Evolutionary conservation across 2,888 invertebrate species (phyloP).

Genomic region (Actias luna): DNA sequence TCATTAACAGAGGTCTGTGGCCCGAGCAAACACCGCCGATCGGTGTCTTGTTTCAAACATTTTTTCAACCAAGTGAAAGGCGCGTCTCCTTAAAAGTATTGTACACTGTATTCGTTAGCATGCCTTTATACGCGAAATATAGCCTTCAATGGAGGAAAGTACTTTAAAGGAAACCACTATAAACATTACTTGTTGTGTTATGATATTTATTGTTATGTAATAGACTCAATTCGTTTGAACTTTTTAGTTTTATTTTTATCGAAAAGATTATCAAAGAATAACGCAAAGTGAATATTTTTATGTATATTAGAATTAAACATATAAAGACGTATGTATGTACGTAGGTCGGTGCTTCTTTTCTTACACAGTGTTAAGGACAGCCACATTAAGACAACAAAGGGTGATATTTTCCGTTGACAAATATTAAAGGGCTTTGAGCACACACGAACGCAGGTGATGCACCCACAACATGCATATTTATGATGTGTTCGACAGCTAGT

Average conservation of each 20-base stretch:
- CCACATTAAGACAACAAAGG: conserved; percentile 67
- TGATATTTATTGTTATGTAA: neutral
- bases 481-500: conserved; percentile 70
- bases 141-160: conserved; percentile 52
- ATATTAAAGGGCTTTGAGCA: conserved; percentile 66
- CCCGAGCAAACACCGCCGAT: conserved; percentile 61
- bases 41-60: conserved; percentile 71
- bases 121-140: conserved; percentile 53
- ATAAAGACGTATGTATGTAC: neutral
- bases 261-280: neutral
- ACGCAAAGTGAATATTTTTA: too few relatives aligned
- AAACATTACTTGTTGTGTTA: conserved; percentile 10
- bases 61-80: conserved; percentile 71
- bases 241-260: too few relatives aligned
- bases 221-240: neutral
- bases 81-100: conserved; percentile 73
- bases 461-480: conserved; percentile 75
- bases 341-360: neutral
- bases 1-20: conserved; percentile 64
- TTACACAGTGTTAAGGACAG: conserved; percentile 46
- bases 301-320: neutral
- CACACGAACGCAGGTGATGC: conserved; percentile 62
- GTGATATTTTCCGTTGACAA: conserved; percentile 76
- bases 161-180: conserved; percentile 19
- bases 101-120: conserved; percentile 69